A percentile compares a stretch with the other conserved stretches of the same genome.
These are phyloP conservation scores for Tragulus kanchil DNA, from an alignment of 2,113 vertebrate genomes.

Conservation along the genomic window DNA sequence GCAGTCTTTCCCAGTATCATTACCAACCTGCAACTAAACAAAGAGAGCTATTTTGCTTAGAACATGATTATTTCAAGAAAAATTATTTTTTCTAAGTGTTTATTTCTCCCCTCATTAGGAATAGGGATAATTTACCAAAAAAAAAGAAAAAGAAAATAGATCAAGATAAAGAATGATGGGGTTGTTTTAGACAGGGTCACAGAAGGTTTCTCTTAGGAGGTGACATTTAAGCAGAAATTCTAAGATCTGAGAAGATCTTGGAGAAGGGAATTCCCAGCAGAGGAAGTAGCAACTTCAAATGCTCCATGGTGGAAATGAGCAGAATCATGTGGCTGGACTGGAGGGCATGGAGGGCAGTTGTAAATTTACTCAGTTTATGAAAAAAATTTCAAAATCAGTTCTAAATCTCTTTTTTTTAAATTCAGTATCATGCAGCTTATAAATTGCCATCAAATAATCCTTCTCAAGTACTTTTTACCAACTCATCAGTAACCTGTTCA, in stretches of 20 bases:
- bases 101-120: not conserved
- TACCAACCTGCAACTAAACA: not conserved
- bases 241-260: not conserved
- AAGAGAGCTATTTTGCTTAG: not conserved
- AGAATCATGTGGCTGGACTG: not conserved
- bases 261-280: constrained; percentile 19
- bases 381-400: constrained; percentile 52
- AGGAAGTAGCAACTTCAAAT: not conserved
- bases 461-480: constrained; percentile 19
- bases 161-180: not conserved
- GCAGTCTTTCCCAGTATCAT: not conserved
- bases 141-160: constrained; percentile 5
- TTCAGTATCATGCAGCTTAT: not conserved
- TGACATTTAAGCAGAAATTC: not conserved
- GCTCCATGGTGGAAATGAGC: not conserved
- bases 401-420: not conserved
- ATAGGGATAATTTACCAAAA: not conserved
- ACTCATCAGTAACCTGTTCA: not conserved
- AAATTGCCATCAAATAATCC: not conserved
- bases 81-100: not conserved
- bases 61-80: constrained; percentile 23
- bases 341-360: not conserved
- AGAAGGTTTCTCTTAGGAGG: not conserved
- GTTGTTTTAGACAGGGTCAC: not conserved
- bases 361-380: not conserved